phyloP scores from a whole-genome alignment of 2,797 vertebrate genomes.

The Molothrus aeneus region DNA sequence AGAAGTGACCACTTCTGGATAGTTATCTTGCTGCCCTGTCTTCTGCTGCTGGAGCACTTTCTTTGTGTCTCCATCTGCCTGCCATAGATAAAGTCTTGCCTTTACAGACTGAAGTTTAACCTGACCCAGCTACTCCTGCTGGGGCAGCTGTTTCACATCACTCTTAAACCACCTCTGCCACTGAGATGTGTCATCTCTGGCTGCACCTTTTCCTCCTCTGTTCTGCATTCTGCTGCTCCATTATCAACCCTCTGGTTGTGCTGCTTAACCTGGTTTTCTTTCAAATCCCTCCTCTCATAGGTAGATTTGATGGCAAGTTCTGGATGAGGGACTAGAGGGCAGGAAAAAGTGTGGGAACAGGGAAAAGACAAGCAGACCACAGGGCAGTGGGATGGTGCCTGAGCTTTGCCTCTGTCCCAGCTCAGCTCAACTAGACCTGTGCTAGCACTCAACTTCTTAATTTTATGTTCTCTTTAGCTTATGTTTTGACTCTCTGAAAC shows the following conservation, averaged over 20 bases:
- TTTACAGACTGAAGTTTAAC: background rate
- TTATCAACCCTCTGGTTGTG: background rate
- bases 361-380: background rate
- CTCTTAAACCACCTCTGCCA: background rate
- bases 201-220: background rate
- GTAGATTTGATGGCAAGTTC: background rate
- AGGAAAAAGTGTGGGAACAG: background rate
- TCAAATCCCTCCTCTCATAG: background rate
- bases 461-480: background rate
- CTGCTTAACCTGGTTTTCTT: background rate
- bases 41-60: background rate
- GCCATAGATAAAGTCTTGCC: background rate
- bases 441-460: background rate
- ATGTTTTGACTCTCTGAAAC: background rate
- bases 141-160: background rate
- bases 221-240: background rate
- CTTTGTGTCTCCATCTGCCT: fast-evolving
- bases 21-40: background rate
- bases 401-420: background rate
- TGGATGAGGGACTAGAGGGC: background rate
- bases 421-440: background rate
- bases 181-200: background rate
- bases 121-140: background rate
- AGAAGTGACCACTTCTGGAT: background rate
- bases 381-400: background rate